Evolutionary conservation across 2,797 vertebrate species (phyloP).

Genomic region (Alectoris magna): DNA sequence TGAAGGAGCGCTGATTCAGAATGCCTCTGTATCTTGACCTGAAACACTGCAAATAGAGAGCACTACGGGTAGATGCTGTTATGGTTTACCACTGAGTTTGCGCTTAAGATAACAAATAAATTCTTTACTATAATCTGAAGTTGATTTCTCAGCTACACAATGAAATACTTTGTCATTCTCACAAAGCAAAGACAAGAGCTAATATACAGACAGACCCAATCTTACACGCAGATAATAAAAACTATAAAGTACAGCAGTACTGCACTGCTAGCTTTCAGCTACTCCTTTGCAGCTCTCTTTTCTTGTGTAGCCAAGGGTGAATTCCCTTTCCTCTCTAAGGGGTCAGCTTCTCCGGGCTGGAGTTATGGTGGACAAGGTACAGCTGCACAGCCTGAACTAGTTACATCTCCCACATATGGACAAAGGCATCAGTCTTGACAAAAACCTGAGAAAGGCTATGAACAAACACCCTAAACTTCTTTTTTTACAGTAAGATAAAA

Average conservation of each 20-base stretch:
- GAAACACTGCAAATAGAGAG: neutral
- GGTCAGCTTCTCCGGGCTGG: neutral
- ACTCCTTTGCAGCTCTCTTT: neutral
- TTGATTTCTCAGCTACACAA: accelerated
- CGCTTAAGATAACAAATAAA: neutral
- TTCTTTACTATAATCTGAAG: neutral
- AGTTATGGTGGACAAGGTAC: neutral
- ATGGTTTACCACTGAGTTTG: neutral
- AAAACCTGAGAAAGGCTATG: neutral
- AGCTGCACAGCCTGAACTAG: neutral
- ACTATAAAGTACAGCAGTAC: neutral
- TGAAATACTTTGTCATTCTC: neutral
- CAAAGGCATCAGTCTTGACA: accelerated
- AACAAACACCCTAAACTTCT: neutral
- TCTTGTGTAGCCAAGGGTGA: accelerated
- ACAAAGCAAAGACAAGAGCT: neutral
- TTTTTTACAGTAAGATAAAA: neutral
- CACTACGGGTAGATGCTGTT: accelerated
- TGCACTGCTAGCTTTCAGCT: neutral
- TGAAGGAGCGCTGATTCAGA: neutral
- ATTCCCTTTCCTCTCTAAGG: accelerated
- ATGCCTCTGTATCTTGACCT: neutral
- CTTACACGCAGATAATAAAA: neutral
- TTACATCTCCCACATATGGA: accelerated
- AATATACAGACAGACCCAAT: accelerated